Base-by-base conservation (phyloP, 2,888 invertebrate species). In the Oeneis ivallda region DNA sequence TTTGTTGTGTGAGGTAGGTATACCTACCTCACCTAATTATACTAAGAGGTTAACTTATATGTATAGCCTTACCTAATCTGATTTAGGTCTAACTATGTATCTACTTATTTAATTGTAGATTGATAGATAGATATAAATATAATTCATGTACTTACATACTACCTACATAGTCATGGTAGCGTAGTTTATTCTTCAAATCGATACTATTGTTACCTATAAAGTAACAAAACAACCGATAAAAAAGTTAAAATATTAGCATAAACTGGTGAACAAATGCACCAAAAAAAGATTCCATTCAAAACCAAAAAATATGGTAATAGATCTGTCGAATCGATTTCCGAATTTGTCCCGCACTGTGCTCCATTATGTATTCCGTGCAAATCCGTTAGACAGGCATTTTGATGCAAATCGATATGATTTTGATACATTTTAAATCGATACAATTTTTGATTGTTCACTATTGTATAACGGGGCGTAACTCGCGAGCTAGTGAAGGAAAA, bases 311-410 rank as follows among this genome's bases (percentile, higher is more conserved):
- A 86, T 85, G 85, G 76, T 86, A 87, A 89, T 88, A 75, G 82
- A 80, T 85, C 82, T 85, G 80, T 79, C 79, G 80, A 84, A 84
- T 81, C 82, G 78, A 85, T 86, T 87, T 82, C 74, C 74, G 72
- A 86, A 89, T 89, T 86, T 85, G 89, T 86, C 76, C 70, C 85
- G 80, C 86, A 83, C 87, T 88, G 80, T 89, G 72, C 71, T 66
- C 76, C 75, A 76, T 79, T 82, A 80, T 84, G 80, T 83, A 76
- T 72, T 70, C 74, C 75, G 78, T 77, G 80, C 82, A 84, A 88
- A 90, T 89, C 87, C 88, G 89, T 87, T 89, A 76, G 77, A 82
- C 81, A 81, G 82, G 68, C 62, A 72, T 71, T 86, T 85, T 83
- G 65, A 73, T 71, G 88, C 82, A 84, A 89, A 89, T 88, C 79